A percentile compares a stretch with the other conserved stretches of the same genome.
These are phyloP conservation scores for Actenoides hombroni DNA, from an alignment of 2,113 vertebrate genomes.

Conservation along the genomic window DNA sequence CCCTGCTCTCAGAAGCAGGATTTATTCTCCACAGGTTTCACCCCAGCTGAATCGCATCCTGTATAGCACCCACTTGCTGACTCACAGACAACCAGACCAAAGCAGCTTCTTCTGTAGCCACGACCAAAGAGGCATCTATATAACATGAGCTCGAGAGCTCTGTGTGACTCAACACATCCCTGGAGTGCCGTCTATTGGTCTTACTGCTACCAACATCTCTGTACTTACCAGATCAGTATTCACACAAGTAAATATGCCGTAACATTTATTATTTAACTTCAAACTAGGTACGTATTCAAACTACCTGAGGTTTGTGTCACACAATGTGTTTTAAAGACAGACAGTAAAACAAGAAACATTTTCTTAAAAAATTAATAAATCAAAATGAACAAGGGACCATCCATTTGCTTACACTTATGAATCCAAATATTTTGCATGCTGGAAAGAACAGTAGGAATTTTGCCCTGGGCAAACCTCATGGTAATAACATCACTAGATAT, in stretches of 20 bases:
- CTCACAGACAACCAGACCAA: neutral
- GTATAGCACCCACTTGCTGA: neutral
- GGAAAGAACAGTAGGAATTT: neutral
- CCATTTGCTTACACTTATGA: neutral
- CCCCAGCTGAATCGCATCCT: neutral
- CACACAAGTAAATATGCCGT: neutral
- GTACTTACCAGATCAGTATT: neutral
- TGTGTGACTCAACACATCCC: accelerated
- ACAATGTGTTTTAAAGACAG: neutral
- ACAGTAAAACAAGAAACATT: neutral
- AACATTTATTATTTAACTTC: neutral
- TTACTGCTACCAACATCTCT: neutral
- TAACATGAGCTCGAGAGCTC: accelerated
- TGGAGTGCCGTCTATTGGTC: accelerated
- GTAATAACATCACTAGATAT: neutral
- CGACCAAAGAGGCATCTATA: neutral
- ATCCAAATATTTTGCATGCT: neutral
- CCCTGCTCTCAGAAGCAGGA: conserved; percentile 9
- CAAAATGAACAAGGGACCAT: neutral
- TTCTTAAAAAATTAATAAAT: neutral
- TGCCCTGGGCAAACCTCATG: neutral
- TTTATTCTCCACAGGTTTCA: neutral
- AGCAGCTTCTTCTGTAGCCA: neutral
- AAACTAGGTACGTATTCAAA: neutral
- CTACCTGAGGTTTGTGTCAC: neutral